Base-by-base conservation (phyloP, 2,113 vertebrate species). In the Polyodon spathula region DNA sequence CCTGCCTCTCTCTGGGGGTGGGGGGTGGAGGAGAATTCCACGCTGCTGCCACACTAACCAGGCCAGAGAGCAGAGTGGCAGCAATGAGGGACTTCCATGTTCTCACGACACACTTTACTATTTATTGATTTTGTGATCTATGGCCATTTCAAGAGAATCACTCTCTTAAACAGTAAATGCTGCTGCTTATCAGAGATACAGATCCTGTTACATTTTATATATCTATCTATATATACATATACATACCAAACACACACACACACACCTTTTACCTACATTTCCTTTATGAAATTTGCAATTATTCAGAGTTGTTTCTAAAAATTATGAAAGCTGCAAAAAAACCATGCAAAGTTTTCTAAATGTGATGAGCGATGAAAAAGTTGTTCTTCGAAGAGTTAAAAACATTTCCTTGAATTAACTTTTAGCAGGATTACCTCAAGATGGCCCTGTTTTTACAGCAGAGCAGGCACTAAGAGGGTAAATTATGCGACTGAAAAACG, bases 401-500 rank as follows among this genome's bases (percentile, higher is more conserved):
- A 27, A 27, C 27, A 27, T 27, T 27, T 27, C 27, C 27, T 27
- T 27, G 27, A n/a, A 50, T 50, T 2, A 4, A 11, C 48, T 11
- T 50, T 50, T 3, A 50, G 48, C 48, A 8, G 5, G 27, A 43
- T 58, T 46, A 16, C n/a, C 41, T 43, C 8, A 6, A 1, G 37
- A 9, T 38, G 4, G 10, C 17, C 42, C 41, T 1, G 15, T 59
- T 48, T 9, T 8, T n/a, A 54, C 50, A 44, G 8, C 4, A 15
- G 11, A 15, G 11, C 38, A 61, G 10, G 52, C 46, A 11, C 68
- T 56, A 71, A 60, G 61, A 80, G 68, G 66, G 67, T 63, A 67
- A 63, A 64, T 66, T 67, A 39, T 61, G 70, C 61, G 56, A 62
- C 4, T 55, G 53, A 55, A 38, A 27, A 12, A 55, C 37, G 4